Evolutionary conservation across 2,888 invertebrate genomes (phyloP).

Genomic region (Leptinotarsa tumamoca): DNA sequence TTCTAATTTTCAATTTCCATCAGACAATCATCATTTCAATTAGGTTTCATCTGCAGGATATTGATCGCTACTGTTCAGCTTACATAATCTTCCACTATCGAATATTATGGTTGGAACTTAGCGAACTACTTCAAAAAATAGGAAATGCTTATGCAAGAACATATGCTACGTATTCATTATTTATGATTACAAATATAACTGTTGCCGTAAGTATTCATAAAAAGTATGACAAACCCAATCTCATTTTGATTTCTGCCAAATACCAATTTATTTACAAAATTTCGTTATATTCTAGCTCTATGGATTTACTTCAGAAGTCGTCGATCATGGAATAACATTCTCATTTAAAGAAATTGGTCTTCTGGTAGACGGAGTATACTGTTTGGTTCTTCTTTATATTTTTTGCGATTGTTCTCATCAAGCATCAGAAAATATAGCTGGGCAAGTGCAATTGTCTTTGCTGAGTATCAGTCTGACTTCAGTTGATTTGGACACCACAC

Average conservation of each 20-base stretch:
- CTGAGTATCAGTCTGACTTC: conserved; percentile 71
- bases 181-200: conserved; percentile 78
- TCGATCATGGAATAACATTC: conserved; percentile 75
- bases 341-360: conserved; percentile 77
- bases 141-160: conserved; percentile 78
- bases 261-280: too few relatives aligned
- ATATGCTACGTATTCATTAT: conserved; percentile 75
- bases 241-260: too few relatives aligned
- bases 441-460: conserved; percentile 73
- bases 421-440: conserved; percentile 74
- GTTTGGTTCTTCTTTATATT: conserved; percentile 72
- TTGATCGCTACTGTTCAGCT: conserved; percentile 70
- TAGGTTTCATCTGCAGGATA: conserved; percentile 66
- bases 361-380: conserved; percentile 74
- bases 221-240: not conserved
- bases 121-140: conserved; percentile 74
- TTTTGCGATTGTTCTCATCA: conserved; percentile 78
- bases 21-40: not conserved
- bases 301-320: conserved; percentile 76
- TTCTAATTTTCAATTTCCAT: too few relatives aligned
- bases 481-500: conserved; percentile 72
- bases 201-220: conserved; percentile 67
- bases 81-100: conserved; percentile 73
- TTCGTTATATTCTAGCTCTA: conserved; percentile 65
- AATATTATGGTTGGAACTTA: conserved; percentile 74